Evolutionary conservation across 1,140 invertebrate genomes (phyloP), one percentile per base, ranked within the genome.

Genomic region (Drosophila ercepeae): DNA sequence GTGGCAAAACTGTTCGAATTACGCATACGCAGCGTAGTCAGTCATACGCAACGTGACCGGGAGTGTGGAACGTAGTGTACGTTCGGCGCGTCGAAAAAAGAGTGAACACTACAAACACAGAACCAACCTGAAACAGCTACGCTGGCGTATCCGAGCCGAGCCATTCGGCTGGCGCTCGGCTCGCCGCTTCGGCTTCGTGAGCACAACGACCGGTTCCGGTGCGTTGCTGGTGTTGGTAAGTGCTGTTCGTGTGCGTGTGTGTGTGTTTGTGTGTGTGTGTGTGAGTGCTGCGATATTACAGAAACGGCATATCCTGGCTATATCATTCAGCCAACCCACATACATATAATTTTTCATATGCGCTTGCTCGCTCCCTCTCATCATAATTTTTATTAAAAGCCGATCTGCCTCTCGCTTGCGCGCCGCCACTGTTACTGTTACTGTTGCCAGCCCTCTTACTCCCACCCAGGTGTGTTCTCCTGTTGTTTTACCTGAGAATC

Each of bases 371-470:
- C 71, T 69, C 74, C 46, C 84, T 84, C 76, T 89, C 76, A 88
- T 88, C 82, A 89, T 89, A 89, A 84, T 89, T 89, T 89, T 89
- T 88, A 88, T 88, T 88, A 89, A 89, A 89, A 76, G 73, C 73
- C 58, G 44, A 58, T 61, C 63, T 21, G 61, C 71, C 45, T 70
- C 78, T 61, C 44, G 58, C 65, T 84, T 25, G 57, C 79, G 32
- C 36, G 36, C 36, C 36, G 36, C 5, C 14, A 14, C 42, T 23
- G 77, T 78, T 77, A 74, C 81, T 88, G 82, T 89, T 89, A 89
- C 75, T 83, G 75, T 83, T 89, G 83, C 83, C 75, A 69, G 81
- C 78, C 39, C 75, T 63, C 69, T 73, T 65, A 58, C 69, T 74
- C 84, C 41, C 65, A 53, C 51, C 57, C 41, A 13, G 13, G 44